Evolutionary conservation across 2,888 invertebrate genomes (phyloP).

Genomic region (Mycalesis mineus): DNA sequence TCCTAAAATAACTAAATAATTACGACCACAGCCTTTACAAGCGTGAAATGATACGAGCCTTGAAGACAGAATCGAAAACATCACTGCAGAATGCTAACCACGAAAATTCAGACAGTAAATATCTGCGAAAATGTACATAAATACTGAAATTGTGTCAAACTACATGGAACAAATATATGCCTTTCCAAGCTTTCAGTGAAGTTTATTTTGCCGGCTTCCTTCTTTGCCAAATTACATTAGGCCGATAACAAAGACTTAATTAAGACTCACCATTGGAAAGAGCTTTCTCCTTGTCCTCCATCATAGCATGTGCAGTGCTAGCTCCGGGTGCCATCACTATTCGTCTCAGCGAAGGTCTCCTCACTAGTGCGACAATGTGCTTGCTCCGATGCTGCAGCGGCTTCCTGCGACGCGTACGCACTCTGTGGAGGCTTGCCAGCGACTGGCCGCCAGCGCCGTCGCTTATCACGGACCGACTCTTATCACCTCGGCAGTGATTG

Average conservation of each 20-base stretch:
- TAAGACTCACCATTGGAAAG: constrained; percentile 43
- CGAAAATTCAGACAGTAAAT: not conserved
- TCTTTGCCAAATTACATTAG: not conserved
- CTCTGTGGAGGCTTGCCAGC: constrained; percentile 55
- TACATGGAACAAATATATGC: not conserved
- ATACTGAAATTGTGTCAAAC: constrained; percentile 4
- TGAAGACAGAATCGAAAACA: not conserved
- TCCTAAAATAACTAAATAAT: not conserved
- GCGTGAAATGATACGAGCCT: not conserved
- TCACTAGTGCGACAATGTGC: constrained; percentile 63
- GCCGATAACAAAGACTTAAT: not conserved
- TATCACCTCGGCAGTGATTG: constrained; percentile 73
- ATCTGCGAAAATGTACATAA: not conserved
- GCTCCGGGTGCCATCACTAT: constrained; percentile 79
- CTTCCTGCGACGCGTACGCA: constrained; percentile 69
- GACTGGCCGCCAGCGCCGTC: constrained; percentile 54
- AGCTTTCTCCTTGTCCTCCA: constrained; percentile 74
- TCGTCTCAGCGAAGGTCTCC: constrained; percentile 67
- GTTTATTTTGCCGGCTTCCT: not conserved
- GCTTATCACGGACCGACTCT: constrained; percentile 70
- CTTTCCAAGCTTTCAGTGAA: constrained; percentile 8
- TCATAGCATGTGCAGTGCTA: constrained; percentile 74
- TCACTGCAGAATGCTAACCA: not conserved
- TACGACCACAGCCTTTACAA: not conserved
- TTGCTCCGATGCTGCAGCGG: constrained; percentile 57